Evolutionary conservation across 2,888 invertebrate genomes (phyloP).

Genomic region (Branchinecta sandiegonensis): DNA sequence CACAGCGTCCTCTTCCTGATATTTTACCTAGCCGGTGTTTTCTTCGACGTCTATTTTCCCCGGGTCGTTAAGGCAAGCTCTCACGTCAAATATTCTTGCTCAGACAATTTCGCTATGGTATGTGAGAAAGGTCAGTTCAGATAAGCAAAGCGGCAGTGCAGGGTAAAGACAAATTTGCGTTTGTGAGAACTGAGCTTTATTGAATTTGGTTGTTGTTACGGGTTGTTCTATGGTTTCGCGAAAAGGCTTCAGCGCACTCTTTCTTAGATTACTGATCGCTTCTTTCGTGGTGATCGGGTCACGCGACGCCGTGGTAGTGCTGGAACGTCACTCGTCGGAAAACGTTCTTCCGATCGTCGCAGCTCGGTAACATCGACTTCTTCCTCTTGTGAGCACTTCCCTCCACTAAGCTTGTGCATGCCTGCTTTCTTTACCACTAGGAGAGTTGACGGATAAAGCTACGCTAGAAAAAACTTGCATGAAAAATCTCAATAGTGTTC

Average conservation of each 20-base stretch:
- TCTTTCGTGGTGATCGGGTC: constrained; percentile 15
- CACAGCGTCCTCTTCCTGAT: no score
- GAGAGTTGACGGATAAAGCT: not conserved
- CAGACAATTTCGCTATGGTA: no score
- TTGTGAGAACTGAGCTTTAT: no score
- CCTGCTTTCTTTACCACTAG: constrained; percentile 9
- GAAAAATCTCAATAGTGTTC: not conserved
- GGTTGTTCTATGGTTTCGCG: no score
- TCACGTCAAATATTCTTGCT: no score
- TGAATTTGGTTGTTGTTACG: no score
- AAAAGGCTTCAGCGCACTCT: not conserved
- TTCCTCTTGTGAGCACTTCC: constrained; percentile 21
- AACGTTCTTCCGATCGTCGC: constrained; percentile 13
- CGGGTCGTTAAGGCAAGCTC: no score
- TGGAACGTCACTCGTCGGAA: not conserved
- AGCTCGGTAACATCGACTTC: constrained; percentile 22
- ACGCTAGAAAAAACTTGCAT: not conserved
- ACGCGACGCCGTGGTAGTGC: not conserved
- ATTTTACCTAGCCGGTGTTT: no score
- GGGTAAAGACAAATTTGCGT: no score
- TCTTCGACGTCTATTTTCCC: no score
- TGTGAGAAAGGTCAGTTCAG: no score
- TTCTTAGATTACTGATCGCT: constrained; percentile 3
- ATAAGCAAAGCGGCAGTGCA: no score
- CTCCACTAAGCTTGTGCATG: constrained; percentile 14